A percentile compares a stretch with the other conserved stretches of the same genome.
Conservation (phyloP, 2,888 invertebrate genomes). For the Caenorhabditis sp. region DNA sequence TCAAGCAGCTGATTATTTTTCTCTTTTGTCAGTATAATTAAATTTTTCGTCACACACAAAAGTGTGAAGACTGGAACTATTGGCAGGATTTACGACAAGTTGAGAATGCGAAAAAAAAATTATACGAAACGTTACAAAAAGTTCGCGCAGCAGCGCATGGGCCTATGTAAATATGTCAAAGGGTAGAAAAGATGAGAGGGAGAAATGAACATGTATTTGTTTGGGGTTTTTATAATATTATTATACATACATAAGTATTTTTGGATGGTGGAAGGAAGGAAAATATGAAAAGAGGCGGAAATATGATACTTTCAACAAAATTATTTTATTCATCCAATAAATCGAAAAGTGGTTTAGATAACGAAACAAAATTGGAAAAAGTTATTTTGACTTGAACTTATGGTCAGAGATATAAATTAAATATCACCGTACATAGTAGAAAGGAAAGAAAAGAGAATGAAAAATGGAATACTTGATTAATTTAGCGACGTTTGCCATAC, state of each 20-base stretch:
- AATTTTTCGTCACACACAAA: not conserved
- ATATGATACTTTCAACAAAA: not conserved
- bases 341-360: not conserved
- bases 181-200: not conserved
- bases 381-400: not conserved
- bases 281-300: not conserved
- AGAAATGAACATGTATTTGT: not conserved
- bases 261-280: not conserved
- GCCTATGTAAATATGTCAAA: not conserved
- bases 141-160: not conserved
- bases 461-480: not conserved
- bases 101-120: no score
- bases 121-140: not conserved
- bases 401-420: not conserved
- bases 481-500: conserved; percentile 53
- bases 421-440: not conserved
- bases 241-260: not conserved
- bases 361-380: not conserved
- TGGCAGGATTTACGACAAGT: not conserved
- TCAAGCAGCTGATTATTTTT: no score
- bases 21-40: no score
- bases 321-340: not conserved
- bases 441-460: not conserved
- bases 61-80: not conserved
- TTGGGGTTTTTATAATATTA: not conserved